phyloP scores from a whole-genome alignment of 2,113 vertebrate genomes.

The Rousettus leschenaultii region DNA sequence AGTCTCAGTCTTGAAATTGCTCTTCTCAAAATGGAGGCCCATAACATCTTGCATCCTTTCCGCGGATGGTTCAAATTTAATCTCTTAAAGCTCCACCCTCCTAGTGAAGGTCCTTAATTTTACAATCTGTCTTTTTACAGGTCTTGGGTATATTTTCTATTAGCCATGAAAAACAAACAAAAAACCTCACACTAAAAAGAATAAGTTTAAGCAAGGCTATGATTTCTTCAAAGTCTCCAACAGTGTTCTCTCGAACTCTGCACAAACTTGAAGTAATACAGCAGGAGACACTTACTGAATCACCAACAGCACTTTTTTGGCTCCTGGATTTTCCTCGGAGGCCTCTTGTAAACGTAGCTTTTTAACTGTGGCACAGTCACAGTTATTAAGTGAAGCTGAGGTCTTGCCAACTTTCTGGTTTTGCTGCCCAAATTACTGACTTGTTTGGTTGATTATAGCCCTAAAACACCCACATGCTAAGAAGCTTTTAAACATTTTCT shows the following conservation, averaged over 20 bases:
- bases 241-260: neutral
- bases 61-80: neutral
- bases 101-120: neutral
- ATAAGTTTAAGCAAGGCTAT: neutral
- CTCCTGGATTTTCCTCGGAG: conserved; percentile 40
- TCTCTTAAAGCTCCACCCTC: neutral
- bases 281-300: neutral
- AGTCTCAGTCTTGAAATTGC: neutral
- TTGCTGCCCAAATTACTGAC: conserved; percentile 66
- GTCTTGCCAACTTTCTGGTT: conserved; percentile 67
- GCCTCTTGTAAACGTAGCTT: neutral
- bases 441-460: conserved; percentile 67
- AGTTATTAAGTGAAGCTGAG: conserved; percentile 56
- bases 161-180: neutral
- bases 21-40: neutral
- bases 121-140: neutral
- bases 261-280: neutral
- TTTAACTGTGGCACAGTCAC: conserved; percentile 50
- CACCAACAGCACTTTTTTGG: neutral
- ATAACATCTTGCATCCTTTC: neutral
- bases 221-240: neutral
- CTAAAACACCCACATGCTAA: conserved; percentile 64
- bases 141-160: neutral
- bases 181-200: neutral
- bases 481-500: conserved; percentile 68